Evolutionary conservation across 2,888 invertebrate species (phyloP), one percentile per base, ranked within the genome.

Genomic region (Drosophila rubida): DNA sequence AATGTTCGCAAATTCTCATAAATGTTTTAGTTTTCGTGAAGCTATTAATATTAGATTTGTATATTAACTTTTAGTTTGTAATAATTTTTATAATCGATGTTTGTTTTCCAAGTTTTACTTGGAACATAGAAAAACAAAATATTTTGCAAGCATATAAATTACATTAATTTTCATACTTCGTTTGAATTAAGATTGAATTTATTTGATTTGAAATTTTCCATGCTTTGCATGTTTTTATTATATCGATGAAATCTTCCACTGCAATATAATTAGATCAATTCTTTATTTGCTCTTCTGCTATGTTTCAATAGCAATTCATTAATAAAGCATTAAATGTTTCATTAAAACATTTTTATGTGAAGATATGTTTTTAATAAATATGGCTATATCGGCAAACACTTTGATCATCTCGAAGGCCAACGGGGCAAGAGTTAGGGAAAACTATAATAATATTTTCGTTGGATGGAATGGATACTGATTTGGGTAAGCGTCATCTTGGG

Each of bases 1-100:
- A 60, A 75, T 75, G 49, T 55, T 63, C 60, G 62, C 70, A 82
- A 74, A 58, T 76, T 70, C 48, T 39, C 39, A 22, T 13, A 54
- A 51, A 53, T 6, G 23, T 42, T 53, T 64, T 1, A 41, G 13
- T 44, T 49, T 53, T 51, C 27, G 46, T 25, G 2, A 35, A 19
- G 27, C 55, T 39, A 65, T 78, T 61, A 51, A 60, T 69, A 30
- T 49, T 4, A 42, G 11, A 11, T 4, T 22, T 7, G 16, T 49
- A 23, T 11, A 1, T 22, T 37, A 16, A 44, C 16, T 37, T 37
- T n/a, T 30, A 30, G 4, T 30, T 11, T 30, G 30, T 30, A 30
- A 11, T 30, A 35, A 35, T 0, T 35, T n/a, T 35, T n/a, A n/a
- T 35, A 35, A 8, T 30, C 1, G 11, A 30, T 30, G 4, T 11